Evolutionary conservation across 1,140 invertebrate species (phyloP), one percentile per base, ranked within the genome.

Genomic region (Macrostomum lignano): DNA sequence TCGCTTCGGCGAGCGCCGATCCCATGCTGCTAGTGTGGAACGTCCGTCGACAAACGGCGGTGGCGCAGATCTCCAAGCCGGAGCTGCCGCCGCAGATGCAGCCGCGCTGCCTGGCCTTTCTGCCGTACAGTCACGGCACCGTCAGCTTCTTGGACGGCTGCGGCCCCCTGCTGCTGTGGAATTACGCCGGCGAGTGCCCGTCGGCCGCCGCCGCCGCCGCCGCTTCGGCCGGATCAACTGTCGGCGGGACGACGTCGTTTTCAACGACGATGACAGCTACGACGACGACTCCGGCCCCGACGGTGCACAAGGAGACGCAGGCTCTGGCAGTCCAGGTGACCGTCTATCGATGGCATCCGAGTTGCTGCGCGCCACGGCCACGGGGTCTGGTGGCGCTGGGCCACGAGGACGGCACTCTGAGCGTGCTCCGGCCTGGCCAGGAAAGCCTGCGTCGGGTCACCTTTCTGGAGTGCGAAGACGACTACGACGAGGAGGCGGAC

Each of bases 321-420:
- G n/a, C n/a, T n/a, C n/a, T n/a, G n/a, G n/a, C n/a, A n/a, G n/a
- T n/a, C n/a, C n/a, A n/a, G n/a, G n/a, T n/a, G n/a, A n/a, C n/a
- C n/a, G n/a, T n/a, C n/a, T n/a, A n/a, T n/a, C n/a, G n/a, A n/a
- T n/a, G n/a, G n/a, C n/a, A n/a, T n/a, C n/a, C n/a, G n/a, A n/a
- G n/a, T n/a, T n/a, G n/a, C n/a, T n/a, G n/a, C n/a, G n/a, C n/a
- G n/a, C n/a, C n/a, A n/a, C n/a, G n/a, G n/a, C n/a, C n/a, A n/a
- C n/a, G n/a, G n/a, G n/a, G n/a, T 34, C 32, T 61, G 34, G 32
- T 61, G 5, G 55, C 45, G 2, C 41, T 60, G 36, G 60, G 58
- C 3, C 59, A 61, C 38, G 37, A 39, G 15, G 48, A 61, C 46
- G 60, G 58, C 17, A 48, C 46, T 35, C 36, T 61, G 11, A 57